These are phyloP conservation scores for Chamaetylas fuelleborni DNA, from an alignment of 2,113 vertebrate species.

Conservation along the genomic window DNA sequence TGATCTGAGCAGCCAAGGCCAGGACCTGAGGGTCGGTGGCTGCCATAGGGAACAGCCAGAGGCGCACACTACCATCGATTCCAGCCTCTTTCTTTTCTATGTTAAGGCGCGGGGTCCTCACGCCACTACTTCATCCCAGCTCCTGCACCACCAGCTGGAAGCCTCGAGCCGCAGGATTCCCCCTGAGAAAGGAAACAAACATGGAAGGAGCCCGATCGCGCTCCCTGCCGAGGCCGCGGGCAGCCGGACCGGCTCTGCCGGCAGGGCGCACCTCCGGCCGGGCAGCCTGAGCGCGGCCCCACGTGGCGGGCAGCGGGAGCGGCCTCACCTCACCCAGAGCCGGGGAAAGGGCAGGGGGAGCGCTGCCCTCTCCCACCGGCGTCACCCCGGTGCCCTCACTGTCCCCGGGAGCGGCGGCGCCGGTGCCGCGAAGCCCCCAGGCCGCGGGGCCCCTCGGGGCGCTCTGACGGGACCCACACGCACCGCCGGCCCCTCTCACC, in stretches of 20 bases:
- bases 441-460: background rate
- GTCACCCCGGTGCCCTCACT: background rate
- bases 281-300: background rate
- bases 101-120: background rate
- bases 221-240: background rate
- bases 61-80: background rate
- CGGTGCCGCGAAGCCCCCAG: background rate
- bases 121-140: background rate
- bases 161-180: background rate
- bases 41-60: constrained; percentile 4
- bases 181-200: background rate
- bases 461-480: background rate
- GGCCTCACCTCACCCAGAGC: background rate
- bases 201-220: background rate
- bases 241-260: background rate
- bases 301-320: background rate
- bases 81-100: background rate
- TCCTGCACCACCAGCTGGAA: background rate
- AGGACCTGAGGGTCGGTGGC: constrained; percentile 65
- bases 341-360: background rate
- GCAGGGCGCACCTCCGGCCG: background rate
- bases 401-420: background rate
- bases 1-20: constrained; percentile 72
- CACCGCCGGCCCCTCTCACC: background rate
- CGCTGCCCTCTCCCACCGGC: background rate